Evolutionary conservation across 2,888 invertebrate species (phyloP), one percentile per base, ranked within the genome.

Genomic region (Agriopis marginaria): DNA sequence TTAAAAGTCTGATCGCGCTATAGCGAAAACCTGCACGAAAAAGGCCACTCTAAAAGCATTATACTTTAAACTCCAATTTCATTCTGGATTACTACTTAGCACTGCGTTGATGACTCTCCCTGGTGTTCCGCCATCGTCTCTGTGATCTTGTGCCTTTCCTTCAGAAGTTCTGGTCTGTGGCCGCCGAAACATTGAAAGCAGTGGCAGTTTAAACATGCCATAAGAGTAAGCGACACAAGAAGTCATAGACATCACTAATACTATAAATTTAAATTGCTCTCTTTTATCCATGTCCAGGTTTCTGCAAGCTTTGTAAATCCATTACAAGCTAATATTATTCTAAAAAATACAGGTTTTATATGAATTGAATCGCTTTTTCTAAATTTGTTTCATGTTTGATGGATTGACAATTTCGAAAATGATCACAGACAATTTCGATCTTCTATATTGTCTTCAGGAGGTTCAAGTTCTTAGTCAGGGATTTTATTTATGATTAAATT

Each of bases 151-250:
- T 23, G 79, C 56, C 63, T 71, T 70, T 14, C 71, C 72, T 6
- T 76, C 70, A 40, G 58, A 12, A 0, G 32, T 63, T 47, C 56
- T 71, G 7, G 67, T 62, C 44, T 72, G 63, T 47, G 66, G 68
- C 63, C 68, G 75, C 17, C 75, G 73, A 61, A 74, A 75, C n/a
- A 67, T 47, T 11, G 76, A 68, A 11, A 72, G 62, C 9, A 66
- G 55, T 0, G 84, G 81, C 55, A 79, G 12, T 51, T 82, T 77
- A 62, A 88, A 79, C 63, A 88, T 68, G 10, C 91, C 90, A 66
- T 79, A 91, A 1, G 91, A 89, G 74, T 89, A 92, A 11, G 85
- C 86, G 9, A 92, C 66, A 50, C 86, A 79, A n/a, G 88, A 80
- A 8, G 84, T 73, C 88, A 91, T 86, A 7, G 91, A 86, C 66